Conservation (phyloP, 2,113 vertebrate genomes). For the Heterochromis multidens region DNA sequence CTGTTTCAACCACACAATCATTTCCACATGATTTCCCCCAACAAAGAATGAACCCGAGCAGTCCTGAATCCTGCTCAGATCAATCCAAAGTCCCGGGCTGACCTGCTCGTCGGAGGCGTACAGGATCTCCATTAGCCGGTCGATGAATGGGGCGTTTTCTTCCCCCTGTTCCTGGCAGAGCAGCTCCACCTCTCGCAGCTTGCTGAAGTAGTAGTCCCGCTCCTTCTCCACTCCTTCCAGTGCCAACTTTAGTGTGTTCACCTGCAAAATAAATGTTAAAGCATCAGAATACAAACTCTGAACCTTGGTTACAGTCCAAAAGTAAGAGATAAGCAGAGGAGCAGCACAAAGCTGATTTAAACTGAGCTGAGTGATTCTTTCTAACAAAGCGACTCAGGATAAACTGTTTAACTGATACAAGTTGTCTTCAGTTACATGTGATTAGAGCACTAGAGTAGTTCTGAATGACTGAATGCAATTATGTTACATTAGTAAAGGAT, state of each 20-base stretch:
- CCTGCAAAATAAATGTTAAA: conserved; percentile 66
- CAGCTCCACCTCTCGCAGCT: conserved; percentile 95
- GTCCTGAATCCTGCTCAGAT: background rate
- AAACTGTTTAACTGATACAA: background rate
- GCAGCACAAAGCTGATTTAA: background rate
- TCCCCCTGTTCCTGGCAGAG: conserved; percentile 94
- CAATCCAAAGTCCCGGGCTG: conserved; percentile 23
- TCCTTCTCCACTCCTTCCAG: conserved; percentile 98
- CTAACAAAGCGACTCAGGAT: background rate
- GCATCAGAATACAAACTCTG: background rate
- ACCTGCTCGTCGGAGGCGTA: conserved; percentile 95
- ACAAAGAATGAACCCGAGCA: background rate
- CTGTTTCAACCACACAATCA: background rate
- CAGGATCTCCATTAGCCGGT: conserved; percentile 94
- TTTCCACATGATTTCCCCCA: conserved; percentile 12
- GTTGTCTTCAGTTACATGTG: background rate
- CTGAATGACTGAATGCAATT: background rate
- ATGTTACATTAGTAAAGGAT: background rate
- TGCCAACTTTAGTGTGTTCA: conserved; percentile 94
- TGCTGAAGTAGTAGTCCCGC: conserved; percentile 98
- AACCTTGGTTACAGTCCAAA: background rate
- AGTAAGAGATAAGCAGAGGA: background rate
- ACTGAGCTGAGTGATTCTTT: background rate
- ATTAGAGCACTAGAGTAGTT: background rate
- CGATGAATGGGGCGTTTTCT: conserved; percentile 89